phyloP scores from a whole-genome alignment of 2,888 invertebrate species.

The Pristionchus arcanus region DNA sequence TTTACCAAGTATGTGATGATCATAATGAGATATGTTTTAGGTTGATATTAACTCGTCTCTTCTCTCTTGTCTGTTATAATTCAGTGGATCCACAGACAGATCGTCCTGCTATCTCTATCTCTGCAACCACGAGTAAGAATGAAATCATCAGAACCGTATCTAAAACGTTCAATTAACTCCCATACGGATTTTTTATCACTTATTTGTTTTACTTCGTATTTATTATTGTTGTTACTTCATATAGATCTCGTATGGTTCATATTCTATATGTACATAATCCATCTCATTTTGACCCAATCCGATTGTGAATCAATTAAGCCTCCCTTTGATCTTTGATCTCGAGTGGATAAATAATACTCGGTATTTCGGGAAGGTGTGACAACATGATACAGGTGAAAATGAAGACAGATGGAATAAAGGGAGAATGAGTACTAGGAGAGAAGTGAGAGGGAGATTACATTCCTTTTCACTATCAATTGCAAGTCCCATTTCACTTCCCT shows the following conservation, averaged over 20 bases:
- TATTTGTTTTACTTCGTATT: neutral
- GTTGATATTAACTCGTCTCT: neutral
- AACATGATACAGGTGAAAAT: neutral
- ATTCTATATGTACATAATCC: neutral
- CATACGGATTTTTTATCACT: too few relatives aligned
- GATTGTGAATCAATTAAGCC: neutral
- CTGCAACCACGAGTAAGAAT: neutral
- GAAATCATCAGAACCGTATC: neutral
- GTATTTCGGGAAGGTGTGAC: neutral
- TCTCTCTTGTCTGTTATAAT: neutral
- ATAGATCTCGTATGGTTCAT: neutral
- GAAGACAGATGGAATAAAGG: neutral
- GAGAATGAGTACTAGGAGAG: neutral
- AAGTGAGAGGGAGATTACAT: neutral
- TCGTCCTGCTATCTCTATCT: constrained; percentile 1
- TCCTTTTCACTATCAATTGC: neutral
- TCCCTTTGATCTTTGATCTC: neutral
- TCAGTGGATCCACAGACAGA: neutral
- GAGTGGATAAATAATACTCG: constrained; percentile 13
- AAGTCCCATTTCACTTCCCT: neutral
- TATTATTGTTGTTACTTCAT: neutral
- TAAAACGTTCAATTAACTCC: neutral
- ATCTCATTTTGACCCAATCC: neutral
- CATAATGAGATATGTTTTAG: neutral
- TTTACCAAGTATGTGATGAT: neutral